Evolutionary conservation across 2,113 vertebrate genomes (phyloP), one percentile per base, ranked within the genome.

Genomic region (Ceratotherium simum): DNA sequence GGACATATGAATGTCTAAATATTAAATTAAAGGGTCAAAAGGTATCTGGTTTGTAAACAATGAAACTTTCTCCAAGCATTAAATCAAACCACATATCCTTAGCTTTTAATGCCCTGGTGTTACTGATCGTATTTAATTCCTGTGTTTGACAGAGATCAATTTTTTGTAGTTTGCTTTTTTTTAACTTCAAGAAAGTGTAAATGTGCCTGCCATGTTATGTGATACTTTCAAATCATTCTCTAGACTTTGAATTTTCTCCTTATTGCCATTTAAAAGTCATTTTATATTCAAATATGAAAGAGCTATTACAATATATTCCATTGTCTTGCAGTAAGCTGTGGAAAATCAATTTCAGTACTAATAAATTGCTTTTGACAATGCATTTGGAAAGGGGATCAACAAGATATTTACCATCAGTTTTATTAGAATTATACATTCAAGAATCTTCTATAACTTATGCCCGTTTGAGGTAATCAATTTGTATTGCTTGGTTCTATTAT

Each of bases 21-120:
- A 81, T 58, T 36, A 81, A 90, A 84, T 91, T 91, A 90, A 97
- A 97, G 46, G 42, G 48, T 87, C 70, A 56, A 60, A 92, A 75
- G 27, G 33, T 72, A 73, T 78, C 78, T 79, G 36, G 29, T 67
- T 81, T 60, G 0, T 42, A 87, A 91, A 92, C 36, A 87, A 39
- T 72, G n/a, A n/a, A 12, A 42, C 18, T 14, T 76, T 96, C 65
- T 75, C 39, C 58, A 31, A 72, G 60, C 16, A 8, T 51, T 89
- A 84, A 94, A 42, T 70, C 42, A 81, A 87, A 65, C 51, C 42
- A 60, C 51, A 64, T 56, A 23, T 90, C 4, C 10, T 85, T 62
- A 80, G 16, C 9, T 88, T 39, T 33, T n/a, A 58, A 46, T 72
- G 39, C 1, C 39, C 27, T 27, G 5, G 4, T 69, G 31, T 79